Evolutionary conservation across 2,888 invertebrate genomes (phyloP), one percentile per base, ranked within the genome.

Genomic region (Chalcosyrphus nemorum): DNA sequence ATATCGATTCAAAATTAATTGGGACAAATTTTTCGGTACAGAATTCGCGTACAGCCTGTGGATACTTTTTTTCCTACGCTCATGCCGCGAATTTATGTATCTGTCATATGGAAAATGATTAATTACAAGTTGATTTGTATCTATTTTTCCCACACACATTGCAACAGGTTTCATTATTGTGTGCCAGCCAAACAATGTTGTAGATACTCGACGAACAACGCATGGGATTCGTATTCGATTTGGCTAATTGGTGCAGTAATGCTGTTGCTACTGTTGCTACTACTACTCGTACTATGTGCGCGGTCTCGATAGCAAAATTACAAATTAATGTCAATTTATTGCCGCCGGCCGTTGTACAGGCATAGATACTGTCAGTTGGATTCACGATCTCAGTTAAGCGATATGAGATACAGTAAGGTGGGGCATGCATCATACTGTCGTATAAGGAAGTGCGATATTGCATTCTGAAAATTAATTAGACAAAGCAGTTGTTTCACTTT

Each of bases 391-490:
- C 41, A 6, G 19, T 15, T 56, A n/a, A 15, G 38, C 21, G 27
- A 59, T 57, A 47, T 7, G 19, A 35, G 35, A 21, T 32, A 47
- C 35, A 13, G 13, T 21, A 11, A 15, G 68, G 32, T 13, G 56
- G 19, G 13, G 15, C n/a, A 21, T 29, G 47, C 4, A 13, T 6
- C 38, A 11, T n/a, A 19, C 27, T 2, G 1, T 41, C 66, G 7
- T 61, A 70, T 54, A 54, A 77, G 68, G 76, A 77, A 77, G 59
- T 77, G 54, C 61, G 61, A 52, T 45, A 21, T 54, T 68, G 76
- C 76, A 70, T 54, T 76, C 54, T 57, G 68, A 52, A 66, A 54
- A 52, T 32, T 77, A 70, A 77, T 70, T 61, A 61, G 61, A 59
- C 54, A 54, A 54, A 61, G 32, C 21, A 59, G 66, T 57, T 50